Evolutionary conservation across 37 sponge, comb jelly and placozoan species (phyloP).

Genomic region (Corticium candelabrum): DNA sequence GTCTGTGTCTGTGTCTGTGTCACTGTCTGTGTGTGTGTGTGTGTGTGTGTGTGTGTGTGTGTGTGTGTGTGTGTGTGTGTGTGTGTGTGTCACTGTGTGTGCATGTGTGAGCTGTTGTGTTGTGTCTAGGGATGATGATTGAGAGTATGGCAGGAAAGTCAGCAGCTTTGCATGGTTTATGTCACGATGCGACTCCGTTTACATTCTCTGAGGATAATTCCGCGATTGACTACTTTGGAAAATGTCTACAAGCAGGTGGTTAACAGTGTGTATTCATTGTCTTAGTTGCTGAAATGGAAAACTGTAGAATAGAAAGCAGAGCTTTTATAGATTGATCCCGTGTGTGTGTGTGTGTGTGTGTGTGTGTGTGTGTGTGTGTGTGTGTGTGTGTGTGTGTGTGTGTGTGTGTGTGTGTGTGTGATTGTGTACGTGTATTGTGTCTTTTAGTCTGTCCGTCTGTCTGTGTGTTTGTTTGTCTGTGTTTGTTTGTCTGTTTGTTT

Average conservation of each 20-base stretch:
- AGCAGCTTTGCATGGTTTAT: conserved; percentile 69
- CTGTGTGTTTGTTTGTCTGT: too few relatives aligned
- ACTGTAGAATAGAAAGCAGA: too few relatives aligned
- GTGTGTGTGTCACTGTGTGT: background rate
- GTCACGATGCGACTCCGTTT: conserved; percentile 91
- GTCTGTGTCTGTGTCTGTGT: background rate
- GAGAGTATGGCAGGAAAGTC: conserved; percentile 98
- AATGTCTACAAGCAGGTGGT: conserved; percentile 66
- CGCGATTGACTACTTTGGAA: conserved; percentile 76
- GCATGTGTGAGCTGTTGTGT: background rate
- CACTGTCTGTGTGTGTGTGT: background rate
- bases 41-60: background rate
- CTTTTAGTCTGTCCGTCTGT: too few relatives aligned
- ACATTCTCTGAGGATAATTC: conserved; percentile 74
- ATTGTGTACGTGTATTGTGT: too few relatives aligned
- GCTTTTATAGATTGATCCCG: too few relatives aligned
- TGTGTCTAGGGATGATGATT: conserved; percentile 84
- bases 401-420: background rate
- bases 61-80: background rate
- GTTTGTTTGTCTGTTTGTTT: too few relatives aligned
- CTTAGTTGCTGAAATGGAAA: too few relatives aligned
- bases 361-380: conserved; percentile 5
- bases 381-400: conserved; percentile 5
- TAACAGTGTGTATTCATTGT: too few relatives aligned
- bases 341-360: conserved; percentile 5